These are phyloP conservation scores for Coilia nasus DNA, from an alignment of 2,797 vertebrate genomes.

Conservation along the genomic window DNA sequence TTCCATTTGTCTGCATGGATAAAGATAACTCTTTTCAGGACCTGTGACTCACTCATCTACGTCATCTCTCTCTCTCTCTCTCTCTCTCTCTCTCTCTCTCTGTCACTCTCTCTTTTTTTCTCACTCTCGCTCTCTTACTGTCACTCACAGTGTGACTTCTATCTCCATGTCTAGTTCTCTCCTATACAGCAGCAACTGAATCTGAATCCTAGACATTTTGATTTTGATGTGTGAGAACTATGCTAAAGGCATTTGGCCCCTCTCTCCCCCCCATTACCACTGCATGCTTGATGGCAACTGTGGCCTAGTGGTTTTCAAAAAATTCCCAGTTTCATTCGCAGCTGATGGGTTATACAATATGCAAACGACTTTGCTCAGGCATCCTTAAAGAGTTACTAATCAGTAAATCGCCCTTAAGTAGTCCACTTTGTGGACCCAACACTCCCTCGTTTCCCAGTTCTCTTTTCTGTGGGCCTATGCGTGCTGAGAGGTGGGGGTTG, in stretches of 20 bases:
- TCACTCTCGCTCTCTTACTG: neutral
- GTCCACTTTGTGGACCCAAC: neutral
- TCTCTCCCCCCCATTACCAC: neutral
- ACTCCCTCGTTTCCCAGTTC: neutral
- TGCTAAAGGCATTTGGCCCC: neutral
- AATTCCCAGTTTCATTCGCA: neutral
- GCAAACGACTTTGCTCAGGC: neutral
- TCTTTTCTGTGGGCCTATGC: neutral
- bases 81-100: neutral
- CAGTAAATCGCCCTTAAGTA: neutral
- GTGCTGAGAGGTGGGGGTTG: no score
- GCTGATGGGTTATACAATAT: neutral
- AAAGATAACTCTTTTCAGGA: conserved; percentile 23
- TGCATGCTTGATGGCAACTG: neutral
- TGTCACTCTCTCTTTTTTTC: neutral
- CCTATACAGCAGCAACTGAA: neutral
- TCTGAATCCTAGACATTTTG: neutral
- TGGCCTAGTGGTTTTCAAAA: no score
- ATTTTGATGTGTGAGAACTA: neutral
- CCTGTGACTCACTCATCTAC: neutral
- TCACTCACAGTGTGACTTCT: neutral
- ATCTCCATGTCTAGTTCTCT: neutral
- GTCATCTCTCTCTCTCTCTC: neutral
- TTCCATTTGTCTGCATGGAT: conserved; percentile 1
- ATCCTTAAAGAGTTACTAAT: neutral